Evolutionary conservation across 35 echinoderm and acorn worm species (phyloP).

Genomic region (Eucidaris tribuloides): DNA sequence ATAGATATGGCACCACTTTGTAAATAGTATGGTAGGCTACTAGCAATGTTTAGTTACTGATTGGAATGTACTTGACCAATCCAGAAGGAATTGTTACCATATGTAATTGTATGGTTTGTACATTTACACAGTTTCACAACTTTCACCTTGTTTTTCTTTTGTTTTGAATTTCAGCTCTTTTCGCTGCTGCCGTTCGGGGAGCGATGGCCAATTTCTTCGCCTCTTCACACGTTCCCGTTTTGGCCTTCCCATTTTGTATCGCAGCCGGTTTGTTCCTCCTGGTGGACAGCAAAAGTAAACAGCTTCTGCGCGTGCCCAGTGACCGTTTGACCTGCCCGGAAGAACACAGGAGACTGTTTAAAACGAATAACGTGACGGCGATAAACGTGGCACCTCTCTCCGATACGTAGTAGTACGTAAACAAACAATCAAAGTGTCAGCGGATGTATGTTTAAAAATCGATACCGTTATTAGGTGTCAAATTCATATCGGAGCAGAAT

Average conservation of each 20-base stretch:
- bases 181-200: conserved; percentile 40
- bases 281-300: conserved; percentile 45
- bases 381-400: neutral
- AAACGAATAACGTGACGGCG: neutral
- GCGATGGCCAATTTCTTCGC: conserved; percentile 28
- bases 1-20: no score
- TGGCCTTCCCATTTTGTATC: conserved; percentile 66
- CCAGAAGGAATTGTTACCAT: no score
- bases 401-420: no score
- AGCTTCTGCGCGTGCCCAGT: conserved; percentile 49
- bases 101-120: no score
- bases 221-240: conserved; percentile 11
- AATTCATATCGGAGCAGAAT: no score
- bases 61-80: no score
- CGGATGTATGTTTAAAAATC: no score
- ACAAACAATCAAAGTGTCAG: no score
- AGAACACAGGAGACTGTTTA: conserved; percentile 57
- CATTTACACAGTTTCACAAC: no score
- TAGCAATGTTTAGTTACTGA: no score
- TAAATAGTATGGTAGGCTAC: no score
- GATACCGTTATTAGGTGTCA: no score
- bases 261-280: conserved; percentile 45
- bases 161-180: conserved; percentile 32
- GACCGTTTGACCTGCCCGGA: conserved; percentile 72
- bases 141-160: neutral